Evolutionary conservation across 2,888 invertebrate species (phyloP).

Genomic region (Drosophila niveifrons): DNA sequence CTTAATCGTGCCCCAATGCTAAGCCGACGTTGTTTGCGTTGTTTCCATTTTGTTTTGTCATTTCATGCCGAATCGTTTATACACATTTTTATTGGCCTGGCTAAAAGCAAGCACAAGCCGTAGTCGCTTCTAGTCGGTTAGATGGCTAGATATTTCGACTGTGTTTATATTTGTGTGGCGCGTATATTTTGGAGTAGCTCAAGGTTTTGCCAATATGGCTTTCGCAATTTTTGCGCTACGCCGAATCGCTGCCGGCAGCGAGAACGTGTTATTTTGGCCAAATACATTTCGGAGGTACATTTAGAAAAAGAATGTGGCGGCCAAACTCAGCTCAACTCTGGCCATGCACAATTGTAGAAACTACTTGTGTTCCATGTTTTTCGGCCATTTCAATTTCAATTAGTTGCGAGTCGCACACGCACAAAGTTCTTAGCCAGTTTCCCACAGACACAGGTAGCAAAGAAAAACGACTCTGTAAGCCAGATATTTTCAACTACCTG

Average conservation of each 20-base stretch:
- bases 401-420: slow-evolving; percentile 13
- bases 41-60: slow-evolving; percentile 49
- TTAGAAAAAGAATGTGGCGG: slow-evolving; percentile 70
- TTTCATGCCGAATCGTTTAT: slow-evolving; percentile 57
- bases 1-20: slow-evolving; percentile 20
- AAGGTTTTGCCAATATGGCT: slow-evolving; percentile 69
- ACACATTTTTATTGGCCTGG: slow-evolving; percentile 60
- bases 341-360: slow-evolving; percentile 21
- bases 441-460: slow-evolving; percentile 7
- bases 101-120: slow-evolving; percentile 10
- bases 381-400: slow-evolving; percentile 32
- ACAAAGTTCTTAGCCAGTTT: slow-evolving; percentile 15
- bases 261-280: slow-evolving; percentile 73
- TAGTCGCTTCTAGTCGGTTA: not conserved
- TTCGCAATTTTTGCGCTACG: slow-evolving; percentile 68
- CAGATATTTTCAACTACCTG: slow-evolving; percentile 62
- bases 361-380: slow-evolving; percentile 11
- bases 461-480: slow-evolving; percentile 20
- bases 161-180: slow-evolving; percentile 25
- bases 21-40: slow-evolving; percentile 19
- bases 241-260: slow-evolving; percentile 16
- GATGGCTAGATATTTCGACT: slow-evolving; percentile 33
- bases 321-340: slow-evolving; percentile 39
- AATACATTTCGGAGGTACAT: slow-evolving; percentile 61
- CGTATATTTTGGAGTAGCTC: slow-evolving; percentile 69